Percentiles rank a stretch among this genome's conserved stretches.
These are phyloP conservation scores for Drosophila ambigua DNA, from an alignment of 1,140 invertebrate genomes.

Conservation along the genomic window DNA sequence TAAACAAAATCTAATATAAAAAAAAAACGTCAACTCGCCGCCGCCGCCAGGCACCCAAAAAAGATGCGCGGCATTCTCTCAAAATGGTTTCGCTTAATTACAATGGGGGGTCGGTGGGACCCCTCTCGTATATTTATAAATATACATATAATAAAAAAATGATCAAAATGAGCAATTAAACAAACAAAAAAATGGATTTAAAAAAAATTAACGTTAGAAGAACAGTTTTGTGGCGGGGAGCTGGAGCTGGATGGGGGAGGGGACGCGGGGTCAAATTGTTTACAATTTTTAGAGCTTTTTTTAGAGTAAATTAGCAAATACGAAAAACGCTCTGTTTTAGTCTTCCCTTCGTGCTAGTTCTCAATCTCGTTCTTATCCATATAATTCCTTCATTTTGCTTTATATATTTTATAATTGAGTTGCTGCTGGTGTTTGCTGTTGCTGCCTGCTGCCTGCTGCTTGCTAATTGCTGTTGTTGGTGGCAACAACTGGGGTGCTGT, in stretches of 20 bases:
- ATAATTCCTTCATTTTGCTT: conserved; percentile 2
- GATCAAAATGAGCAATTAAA: conserved; percentile 31
- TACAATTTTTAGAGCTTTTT: background rate
- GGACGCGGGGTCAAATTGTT: conserved; percentile 6
- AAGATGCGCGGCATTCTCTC: conserved; percentile 5
- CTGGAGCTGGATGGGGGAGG: background rate
- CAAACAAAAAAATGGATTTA: background rate
- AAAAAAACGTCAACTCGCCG: conserved; percentile 5
- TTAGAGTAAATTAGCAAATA: conserved; percentile 31
- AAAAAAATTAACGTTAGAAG: conserved; percentile 3
- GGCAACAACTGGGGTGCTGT: conserved; percentile 18
- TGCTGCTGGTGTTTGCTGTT: background rate
- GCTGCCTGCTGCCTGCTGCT: conserved; percentile 13
- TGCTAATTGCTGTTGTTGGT: conserved; percentile 66
- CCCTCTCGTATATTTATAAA: conserved; percentile 17
- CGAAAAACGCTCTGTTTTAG: conserved; percentile 17
- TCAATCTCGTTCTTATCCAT: conserved; percentile 26
- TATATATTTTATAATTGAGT: conserved; percentile 29
- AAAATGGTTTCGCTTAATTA: conserved; percentile 31
- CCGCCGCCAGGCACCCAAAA: conserved; percentile 8
- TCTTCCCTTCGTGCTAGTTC: conserved; percentile 6
- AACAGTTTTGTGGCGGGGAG: conserved; percentile 4
- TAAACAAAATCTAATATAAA: conserved; percentile 35
- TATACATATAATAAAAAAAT: conserved; percentile 37
- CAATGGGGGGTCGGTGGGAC: conserved; percentile 12